phyloP scores from a whole-genome alignment of 2,113 vertebrate species.

The Choloepus hoffmanni region DNA sequence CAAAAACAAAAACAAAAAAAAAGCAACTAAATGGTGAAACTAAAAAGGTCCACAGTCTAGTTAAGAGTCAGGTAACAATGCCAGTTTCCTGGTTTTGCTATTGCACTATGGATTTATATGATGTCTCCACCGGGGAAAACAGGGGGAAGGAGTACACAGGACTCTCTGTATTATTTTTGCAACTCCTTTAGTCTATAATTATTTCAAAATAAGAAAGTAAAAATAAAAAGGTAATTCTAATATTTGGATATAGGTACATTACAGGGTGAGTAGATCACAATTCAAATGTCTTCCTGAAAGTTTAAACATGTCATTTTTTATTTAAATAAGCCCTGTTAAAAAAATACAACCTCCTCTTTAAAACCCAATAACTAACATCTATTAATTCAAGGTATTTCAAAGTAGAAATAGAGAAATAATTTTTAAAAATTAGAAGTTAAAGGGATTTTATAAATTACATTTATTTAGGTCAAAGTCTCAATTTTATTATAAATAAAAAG shows the following conservation, averaged over 20 bases:
- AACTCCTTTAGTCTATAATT: background rate
- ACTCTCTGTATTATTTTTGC: constrained; percentile 15
- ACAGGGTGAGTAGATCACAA: background rate
- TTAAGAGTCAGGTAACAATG: background rate
- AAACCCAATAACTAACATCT: constrained; percentile 20
- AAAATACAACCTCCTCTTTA: background rate
- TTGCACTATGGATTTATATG: background rate
- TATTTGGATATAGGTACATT: background rate
- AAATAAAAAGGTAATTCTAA: background rate
- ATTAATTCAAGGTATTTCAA: background rate
- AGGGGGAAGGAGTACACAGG: background rate
- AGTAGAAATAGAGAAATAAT: constrained; percentile 52
- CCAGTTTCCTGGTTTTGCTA: background rate
- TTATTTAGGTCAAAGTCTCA: constrained; percentile 22
- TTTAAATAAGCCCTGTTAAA: constrained; percentile 31
- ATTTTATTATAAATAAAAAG: constrained; percentile 44
- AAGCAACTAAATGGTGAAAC: background rate
- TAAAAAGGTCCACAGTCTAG: background rate
- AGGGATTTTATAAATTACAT: background rate
- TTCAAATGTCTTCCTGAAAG: constrained; percentile 16
- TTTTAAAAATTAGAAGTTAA: background rate
- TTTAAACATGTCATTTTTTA: constrained; percentile 56
- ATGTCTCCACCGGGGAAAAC: background rate
- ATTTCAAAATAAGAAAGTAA: constrained; percentile 50
- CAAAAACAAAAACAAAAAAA: background rate